Evolutionary conservation across 2,888 invertebrate genomes (phyloP).

Genomic region (Stenurella melanura): DNA sequence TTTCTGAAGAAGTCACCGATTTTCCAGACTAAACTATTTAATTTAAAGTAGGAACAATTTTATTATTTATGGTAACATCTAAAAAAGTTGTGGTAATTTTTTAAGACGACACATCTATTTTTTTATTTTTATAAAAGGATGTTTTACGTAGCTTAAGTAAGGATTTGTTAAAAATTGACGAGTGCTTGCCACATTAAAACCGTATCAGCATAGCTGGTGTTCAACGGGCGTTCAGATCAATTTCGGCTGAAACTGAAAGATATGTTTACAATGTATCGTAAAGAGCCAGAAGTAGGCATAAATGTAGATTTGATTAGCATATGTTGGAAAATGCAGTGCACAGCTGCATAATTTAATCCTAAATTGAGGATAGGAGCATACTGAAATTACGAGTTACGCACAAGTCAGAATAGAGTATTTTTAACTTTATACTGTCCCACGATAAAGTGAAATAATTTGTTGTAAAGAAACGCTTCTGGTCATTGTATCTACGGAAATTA

Average conservation of each 20-base stretch:
- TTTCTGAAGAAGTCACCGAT: too few relatives aligned
- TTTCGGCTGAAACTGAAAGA: not conserved
- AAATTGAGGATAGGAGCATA: not conserved
- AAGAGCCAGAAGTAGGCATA: constrained; percentile 2
- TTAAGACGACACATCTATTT: too few relatives aligned
- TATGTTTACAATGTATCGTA: constrained; percentile 15
- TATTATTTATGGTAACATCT: too few relatives aligned
- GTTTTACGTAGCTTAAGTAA: not conserved
- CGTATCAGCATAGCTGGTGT: not conserved
- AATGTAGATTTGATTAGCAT: constrained; percentile 10
- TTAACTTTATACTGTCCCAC: constrained; percentile 6
- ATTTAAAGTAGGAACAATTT: too few relatives aligned
- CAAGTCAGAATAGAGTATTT: not conserved
- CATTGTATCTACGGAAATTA: not conserved
- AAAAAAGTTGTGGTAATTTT: too few relatives aligned
- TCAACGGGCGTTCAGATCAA: not conserved
- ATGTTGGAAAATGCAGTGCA: not conserved
- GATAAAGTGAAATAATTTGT: not conserved
- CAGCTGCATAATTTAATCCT: not conserved
- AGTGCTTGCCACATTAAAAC: not conserved
- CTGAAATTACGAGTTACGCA: not conserved
- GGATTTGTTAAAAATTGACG: not conserved
- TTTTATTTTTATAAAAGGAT: too few relatives aligned
- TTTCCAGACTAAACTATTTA: too few relatives aligned
- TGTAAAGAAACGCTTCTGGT: constrained; percentile 9